Evolutionary conservation across 2,113 vertebrate genomes (phyloP).

Genomic region (Nibea coibor): DNA sequence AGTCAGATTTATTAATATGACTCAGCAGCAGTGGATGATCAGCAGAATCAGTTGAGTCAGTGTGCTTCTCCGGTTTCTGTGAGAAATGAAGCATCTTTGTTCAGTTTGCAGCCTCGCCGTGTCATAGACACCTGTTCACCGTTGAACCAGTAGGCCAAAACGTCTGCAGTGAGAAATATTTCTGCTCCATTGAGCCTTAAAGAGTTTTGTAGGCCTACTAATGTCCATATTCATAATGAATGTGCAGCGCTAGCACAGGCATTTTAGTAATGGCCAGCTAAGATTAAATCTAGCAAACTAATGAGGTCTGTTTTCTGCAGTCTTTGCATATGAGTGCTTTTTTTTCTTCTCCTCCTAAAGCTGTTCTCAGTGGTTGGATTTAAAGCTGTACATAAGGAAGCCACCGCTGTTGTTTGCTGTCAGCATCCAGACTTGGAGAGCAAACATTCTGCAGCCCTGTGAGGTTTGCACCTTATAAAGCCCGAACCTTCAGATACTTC

Average conservation of each 20-base stretch:
- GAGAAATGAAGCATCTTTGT: background rate
- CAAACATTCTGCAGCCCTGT: conserved; percentile 24
- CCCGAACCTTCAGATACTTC: background rate
- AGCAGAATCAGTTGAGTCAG: conserved; percentile 35
- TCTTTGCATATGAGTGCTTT: conserved; percentile 44
- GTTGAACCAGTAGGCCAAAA: conserved; percentile 20
- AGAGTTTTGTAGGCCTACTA: conserved; percentile 24
- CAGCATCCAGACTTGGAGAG: background rate
- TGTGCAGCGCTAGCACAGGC: conserved; percentile 37
- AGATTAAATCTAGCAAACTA: conserved; percentile 58
- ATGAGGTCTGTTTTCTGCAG: conserved; percentile 61
- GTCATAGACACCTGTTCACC: conserved; percentile 6
- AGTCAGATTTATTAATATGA: conserved; percentile 67
- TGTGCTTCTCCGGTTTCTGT: conserved; percentile 13
- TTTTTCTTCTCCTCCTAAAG: conserved; percentile 8
- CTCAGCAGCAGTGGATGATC: conserved; percentile 65
- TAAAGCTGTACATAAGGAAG: conserved; percentile 29
- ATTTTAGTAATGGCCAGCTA: conserved; percentile 44
- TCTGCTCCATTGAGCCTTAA: conserved; percentile 15
- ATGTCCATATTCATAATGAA: conserved; percentile 40
- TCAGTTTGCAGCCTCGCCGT: background rate
- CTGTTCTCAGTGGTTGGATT: conserved; percentile 2
- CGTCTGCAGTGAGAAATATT: conserved; percentile 31
- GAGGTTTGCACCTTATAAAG: background rate
- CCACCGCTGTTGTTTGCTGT: background rate